These are phyloP conservation scores for Phycodurus eques DNA, from an alignment of 2,113 vertebrate genomes.

Conservation along the genomic window DNA sequence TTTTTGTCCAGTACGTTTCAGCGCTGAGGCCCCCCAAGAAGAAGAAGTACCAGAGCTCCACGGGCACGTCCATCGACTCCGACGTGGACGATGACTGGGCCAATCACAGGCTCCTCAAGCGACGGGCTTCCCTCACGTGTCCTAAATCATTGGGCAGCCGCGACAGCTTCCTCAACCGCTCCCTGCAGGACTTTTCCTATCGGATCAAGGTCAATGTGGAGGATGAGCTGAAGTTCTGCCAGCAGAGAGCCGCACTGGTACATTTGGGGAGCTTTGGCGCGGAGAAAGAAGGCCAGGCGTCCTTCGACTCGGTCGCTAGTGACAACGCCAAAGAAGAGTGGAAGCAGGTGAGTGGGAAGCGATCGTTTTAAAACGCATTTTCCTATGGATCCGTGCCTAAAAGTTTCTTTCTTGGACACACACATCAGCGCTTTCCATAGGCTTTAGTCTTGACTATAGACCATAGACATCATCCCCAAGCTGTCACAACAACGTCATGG, in stretches of 20 bases:
- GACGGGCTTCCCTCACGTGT: conserved; percentile 46
- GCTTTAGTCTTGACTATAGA: too few relatives aligned
- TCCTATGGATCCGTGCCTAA: too few relatives aligned
- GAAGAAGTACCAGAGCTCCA: conserved; percentile 49
- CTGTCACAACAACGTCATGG: not conserved
- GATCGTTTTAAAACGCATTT: not conserved
- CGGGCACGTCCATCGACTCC: conserved; percentile 35
- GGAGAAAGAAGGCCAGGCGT: conserved; percentile 27
- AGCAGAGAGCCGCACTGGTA: conserved; percentile 33
- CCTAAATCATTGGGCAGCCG: conserved; percentile 37
- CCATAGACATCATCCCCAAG: too few relatives aligned
- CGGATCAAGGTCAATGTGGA: conserved; percentile 58
- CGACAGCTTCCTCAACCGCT: conserved; percentile 60
- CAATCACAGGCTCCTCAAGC: conserved; percentile 33
- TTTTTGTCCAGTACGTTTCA: conserved; percentile 71
- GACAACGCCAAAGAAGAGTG: conserved; percentile 72
- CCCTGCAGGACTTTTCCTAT: conserved; percentile 69
- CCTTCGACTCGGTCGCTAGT: conserved; percentile 43
- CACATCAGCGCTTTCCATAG: too few relatives aligned
- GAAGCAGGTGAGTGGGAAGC: conserved; percentile 76
- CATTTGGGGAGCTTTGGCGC: not conserved
- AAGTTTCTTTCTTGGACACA: not conserved
- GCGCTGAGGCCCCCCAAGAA: conserved; percentile 79
- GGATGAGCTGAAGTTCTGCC: conserved; percentile 66
- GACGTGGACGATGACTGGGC: conserved; percentile 49